Evolutionary conservation across 1,140 invertebrate species (phyloP).

Genomic region (Hydropsyche tenuis): DNA sequence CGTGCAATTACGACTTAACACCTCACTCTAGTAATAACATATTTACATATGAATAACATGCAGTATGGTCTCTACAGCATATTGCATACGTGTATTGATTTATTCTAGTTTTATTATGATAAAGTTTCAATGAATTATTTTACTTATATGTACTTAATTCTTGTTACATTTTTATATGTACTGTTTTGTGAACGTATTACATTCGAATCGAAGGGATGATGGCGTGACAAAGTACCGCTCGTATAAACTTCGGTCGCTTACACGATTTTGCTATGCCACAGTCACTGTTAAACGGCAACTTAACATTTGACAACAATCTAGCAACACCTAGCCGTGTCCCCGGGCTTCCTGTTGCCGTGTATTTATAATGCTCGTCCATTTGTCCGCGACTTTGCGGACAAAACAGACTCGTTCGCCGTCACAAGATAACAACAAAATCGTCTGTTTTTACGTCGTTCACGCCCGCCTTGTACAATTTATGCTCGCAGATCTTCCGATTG

Average conservation of each 20-base stretch:
- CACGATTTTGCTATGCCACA: constrained; percentile 20
- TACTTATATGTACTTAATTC: no score
- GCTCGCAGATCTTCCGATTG: no score
- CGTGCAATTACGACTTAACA: no score
- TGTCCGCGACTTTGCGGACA: background rate
- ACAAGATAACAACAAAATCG: background rate
- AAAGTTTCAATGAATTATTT: no score
- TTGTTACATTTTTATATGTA: no score
- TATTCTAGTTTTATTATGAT: no score
- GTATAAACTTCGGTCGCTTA: background rate
- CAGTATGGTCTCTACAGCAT: no score
- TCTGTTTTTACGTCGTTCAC: background rate
- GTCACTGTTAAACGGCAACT: constrained; percentile 31
- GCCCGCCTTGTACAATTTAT: no score
- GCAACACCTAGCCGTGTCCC: constrained; percentile 30
- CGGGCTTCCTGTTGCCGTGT: constrained; percentile 22
- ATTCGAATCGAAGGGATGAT: constrained; percentile 20
- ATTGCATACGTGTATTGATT: no score
- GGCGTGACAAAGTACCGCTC: constrained; percentile 17
- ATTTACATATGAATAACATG: no score
- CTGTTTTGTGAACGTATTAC: no score
- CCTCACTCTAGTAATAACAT: no score
- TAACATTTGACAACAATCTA: constrained; percentile 36
- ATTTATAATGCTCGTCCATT: constrained; percentile 20
- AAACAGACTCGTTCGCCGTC: background rate